These are phyloP conservation scores for Grammomys surdaster DNA, from an alignment of 2,113 vertebrate genomes.

Conservation along the genomic window DNA sequence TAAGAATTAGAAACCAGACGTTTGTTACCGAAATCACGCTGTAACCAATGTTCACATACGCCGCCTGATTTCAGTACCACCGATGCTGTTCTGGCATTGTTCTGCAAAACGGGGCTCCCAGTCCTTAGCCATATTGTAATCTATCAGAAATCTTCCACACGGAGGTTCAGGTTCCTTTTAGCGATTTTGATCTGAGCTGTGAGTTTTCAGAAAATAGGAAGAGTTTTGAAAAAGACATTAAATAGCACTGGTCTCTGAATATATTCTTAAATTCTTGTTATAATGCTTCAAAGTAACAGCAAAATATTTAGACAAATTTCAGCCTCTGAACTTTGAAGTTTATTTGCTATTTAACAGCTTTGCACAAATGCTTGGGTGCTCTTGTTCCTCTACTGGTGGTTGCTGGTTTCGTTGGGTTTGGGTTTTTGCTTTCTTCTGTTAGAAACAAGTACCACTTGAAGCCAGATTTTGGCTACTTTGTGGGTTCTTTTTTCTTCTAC, in stretches of 20 bases:
- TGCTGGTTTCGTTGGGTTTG: background rate
- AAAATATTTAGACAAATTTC: background rate
- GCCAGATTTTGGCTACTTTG: background rate
- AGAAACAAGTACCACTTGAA: background rate
- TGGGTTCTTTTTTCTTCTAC: background rate
- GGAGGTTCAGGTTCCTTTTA: background rate
- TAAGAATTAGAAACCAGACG: constrained; percentile 30
- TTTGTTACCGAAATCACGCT: background rate
- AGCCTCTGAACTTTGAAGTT: background rate
- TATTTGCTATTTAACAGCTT: constrained; percentile 27
- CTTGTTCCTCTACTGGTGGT: background rate
- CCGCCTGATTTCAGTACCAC: background rate
- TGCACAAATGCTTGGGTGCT: background rate
- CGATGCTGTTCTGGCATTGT: background rate
- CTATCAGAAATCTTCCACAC: background rate
- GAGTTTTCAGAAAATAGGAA: background rate
- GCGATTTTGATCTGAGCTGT: constrained; percentile 25
- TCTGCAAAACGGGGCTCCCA: background rate
- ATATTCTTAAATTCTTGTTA: constrained; percentile 7
- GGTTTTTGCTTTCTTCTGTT: background rate
- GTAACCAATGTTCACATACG: background rate
- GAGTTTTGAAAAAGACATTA: constrained; percentile 1
- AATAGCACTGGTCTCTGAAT: background rate
- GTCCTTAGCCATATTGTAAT: background rate
- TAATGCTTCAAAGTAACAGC: background rate